phyloP scores from a whole-genome alignment of 1,140 invertebrate species.

The Hycleus cichorii region DNA sequence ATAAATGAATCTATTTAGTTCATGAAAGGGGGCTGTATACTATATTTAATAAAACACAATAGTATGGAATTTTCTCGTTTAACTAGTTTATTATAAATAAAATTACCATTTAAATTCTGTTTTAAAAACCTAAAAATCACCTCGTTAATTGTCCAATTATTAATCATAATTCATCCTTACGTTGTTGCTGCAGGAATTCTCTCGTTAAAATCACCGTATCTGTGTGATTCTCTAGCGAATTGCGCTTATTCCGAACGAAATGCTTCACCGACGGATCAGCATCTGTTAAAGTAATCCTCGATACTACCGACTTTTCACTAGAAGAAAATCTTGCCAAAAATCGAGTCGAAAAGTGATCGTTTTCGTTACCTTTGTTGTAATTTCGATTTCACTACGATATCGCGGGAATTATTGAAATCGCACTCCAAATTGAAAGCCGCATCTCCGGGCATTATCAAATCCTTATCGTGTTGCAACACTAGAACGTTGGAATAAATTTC shows the following conservation, averaged over 20 bases:
- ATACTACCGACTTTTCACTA: slow-evolving; percentile 23
- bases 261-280: slow-evolving; percentile 39
- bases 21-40: no score
- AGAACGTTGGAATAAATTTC: slow-evolving; percentile 50
- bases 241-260: slow-evolving; percentile 20
- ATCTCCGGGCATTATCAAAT: slow-evolving; percentile 55
- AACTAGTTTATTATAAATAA: no score
- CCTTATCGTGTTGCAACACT: slow-evolving; percentile 55
- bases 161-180: slow-evolving; percentile 18
- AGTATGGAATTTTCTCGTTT: no score
- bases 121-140: not conserved
- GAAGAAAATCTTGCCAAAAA: not conserved
- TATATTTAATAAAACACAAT: no score
- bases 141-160: not conserved
- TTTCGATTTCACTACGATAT: slow-evolving; percentile 46
- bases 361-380: slow-evolving; percentile 28
- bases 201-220: slow-evolving; percentile 29
- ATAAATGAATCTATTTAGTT: no score
- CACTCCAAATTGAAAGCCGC: slow-evolving; percentile 55
- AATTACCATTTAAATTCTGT: no score
- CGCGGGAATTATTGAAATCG: slow-evolving; percentile 48
- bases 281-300: slow-evolving; percentile 43
- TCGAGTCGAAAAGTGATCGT: not conserved
- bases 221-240: slow-evolving; percentile 36
- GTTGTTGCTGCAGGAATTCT: slow-evolving; percentile 34